Evolutionary conservation across 2,888 invertebrate genomes (phyloP), one percentile per base, ranked within the genome.

Genomic region (Lumbricus terrestris): DNA sequence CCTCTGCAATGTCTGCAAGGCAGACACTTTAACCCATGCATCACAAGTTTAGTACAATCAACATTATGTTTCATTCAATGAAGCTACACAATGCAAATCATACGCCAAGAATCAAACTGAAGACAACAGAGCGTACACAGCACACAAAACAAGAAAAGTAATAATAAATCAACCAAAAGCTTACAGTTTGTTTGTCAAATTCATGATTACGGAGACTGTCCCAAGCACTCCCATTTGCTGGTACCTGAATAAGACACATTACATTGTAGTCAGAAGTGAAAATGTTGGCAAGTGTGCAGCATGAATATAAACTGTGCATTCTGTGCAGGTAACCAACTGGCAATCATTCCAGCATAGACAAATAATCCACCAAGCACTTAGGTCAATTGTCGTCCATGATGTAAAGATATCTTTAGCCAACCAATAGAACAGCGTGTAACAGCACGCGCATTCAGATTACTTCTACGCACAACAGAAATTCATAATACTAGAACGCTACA

Each of bases 161-260:
- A 35, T 23, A 90, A 88, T 15, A 88, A 88, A 20, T 88, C 16
- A 88, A 40, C 20, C 47, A 35, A 33, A 54, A 1, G 16, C 33
- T 20, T 82, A 42, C n/a, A 20, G 35, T 89, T 88, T 89, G 90
- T 42, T 90, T 16, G 93, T 93, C 35, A 94, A 92, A 91, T 93
- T 94, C 90, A 93, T 94, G 4, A 94, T 93, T 15, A 94, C 92
- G 93, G 94, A 94, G 16, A 95, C 92, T 29, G 94, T 94, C 83
- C 94, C 95, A 91, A 95, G 94, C 3, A 95, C 94, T 47, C 95
- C 95, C 94, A 95, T 95, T 90, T 94, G 93, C 90, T 94, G 93
- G 91, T 95, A 95, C 89, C 94, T 94, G 91, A 82, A 88, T 13
- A 11, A 91, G 54, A 47, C 33, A n/a, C 38, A 54, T 18, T 47